A percentile compares a stretch with the other conserved stretches of the same genome.
Conservation (phyloP, 2,113 vertebrate genomes). For the Oryzias woworae region DNA sequence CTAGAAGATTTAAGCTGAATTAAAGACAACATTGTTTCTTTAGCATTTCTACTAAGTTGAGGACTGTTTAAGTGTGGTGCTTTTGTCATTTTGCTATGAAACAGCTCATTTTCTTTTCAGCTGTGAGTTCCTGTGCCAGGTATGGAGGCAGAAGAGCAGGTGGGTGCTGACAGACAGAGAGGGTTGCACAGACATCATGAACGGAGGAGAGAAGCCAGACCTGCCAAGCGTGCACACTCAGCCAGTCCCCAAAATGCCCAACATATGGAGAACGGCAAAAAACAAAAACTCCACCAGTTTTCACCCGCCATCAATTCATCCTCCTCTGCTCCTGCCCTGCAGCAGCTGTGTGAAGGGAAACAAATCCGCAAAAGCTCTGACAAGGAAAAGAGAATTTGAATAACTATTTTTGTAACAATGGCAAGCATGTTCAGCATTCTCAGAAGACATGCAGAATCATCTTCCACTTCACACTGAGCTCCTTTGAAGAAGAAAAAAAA, state of each 20-base stretch:
- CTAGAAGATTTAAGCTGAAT: too few species aligned
- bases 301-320: conserved; percentile 30
- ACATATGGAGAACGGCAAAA: conserved; percentile 66
- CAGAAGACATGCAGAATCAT: conserved; percentile 48
- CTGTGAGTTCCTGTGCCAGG: conserved; percentile 31
- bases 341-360: conserved; percentile 44
- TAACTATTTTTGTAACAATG: conserved; percentile 54
- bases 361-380: conserved; percentile 21
- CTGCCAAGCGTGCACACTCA: conserved; percentile 61
- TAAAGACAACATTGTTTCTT: too few species aligned
- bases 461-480: conserved; percentile 27
- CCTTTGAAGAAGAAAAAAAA: conserved; percentile 45
- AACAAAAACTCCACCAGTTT: conserved; percentile 22
- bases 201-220: conserved; percentile 52
- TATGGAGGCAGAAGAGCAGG: conserved; percentile 52
- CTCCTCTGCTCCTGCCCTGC: conserved; percentile 42
- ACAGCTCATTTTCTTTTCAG: conserved; percentile 13
- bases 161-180: conserved; percentile 65
- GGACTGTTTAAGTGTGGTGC: not conserved
- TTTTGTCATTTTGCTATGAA: conserved; percentile 4
- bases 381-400: conserved; percentile 48
- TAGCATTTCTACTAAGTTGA: too few species aligned
- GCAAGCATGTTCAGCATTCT: conserved; percentile 42
- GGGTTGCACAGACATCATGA: conserved; percentile 47
- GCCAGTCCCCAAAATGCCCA: conserved; percentile 60